Evolutionary conservation across 2,888 invertebrate genomes (phyloP), one percentile per base, ranked within the genome.

Genomic region (Drosophila colorata): DNA sequence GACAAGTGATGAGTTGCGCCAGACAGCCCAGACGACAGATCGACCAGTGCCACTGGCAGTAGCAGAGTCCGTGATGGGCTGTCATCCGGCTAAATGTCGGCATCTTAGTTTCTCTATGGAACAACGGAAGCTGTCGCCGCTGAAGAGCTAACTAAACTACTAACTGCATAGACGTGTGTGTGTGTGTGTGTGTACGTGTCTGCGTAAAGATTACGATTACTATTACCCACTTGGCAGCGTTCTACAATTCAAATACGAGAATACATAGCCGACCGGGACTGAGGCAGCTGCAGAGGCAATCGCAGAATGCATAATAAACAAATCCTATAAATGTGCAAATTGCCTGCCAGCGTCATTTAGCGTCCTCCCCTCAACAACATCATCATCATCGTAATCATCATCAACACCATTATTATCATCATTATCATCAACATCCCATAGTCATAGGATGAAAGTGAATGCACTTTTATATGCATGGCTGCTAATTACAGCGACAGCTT

Each of bases 401-500:
- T 33, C 41, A 55, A 20, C 33, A 33, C 38, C 53, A 53, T 49
- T 11, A 20, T 18, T 40, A 43, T 58, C 61, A 49, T 75, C 52
- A 80, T 82, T 57, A 75, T 69, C 69, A 75, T 65, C 35, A 64
- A 57, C 59, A 59, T 46, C 58, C 61, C 59, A 63, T 66, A 67
- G 69, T 58, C 86, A 67, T 60, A 60, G 73, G 63, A 75, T 77
- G 83, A 86, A 85, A 86, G 84, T 87, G 84, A 85, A 85, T 85
- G 88, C 80, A 85, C 80, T 85, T 86, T 87, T 80, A 80, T 85
- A 86, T 86, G 81, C 82, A 83, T 83, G 72, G 69, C 56, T 65
- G 87, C 82, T 87, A 83, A 83, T 83, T 83, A 83, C 86, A 77
- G 76, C 72, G 86, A 83, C 84, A 86, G 84, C 84, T 86, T 83